Base-by-base conservation (phyloP, 2,888 invertebrate genomes). In the Maniola hyperantus region DNA sequence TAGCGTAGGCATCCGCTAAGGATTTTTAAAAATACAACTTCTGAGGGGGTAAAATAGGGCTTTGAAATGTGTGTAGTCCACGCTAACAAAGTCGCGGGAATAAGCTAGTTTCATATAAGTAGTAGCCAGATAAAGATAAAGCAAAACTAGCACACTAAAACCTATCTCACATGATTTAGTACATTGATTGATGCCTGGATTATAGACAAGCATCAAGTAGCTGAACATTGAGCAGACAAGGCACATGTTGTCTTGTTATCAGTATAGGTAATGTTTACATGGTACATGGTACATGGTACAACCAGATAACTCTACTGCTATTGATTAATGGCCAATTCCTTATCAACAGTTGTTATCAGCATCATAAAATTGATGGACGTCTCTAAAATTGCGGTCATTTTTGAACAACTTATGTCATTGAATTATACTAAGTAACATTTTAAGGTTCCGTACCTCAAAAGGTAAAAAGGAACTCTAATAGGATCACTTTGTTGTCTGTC, bases 121-220 rank as follows among this genome's bases (percentile, higher is more conserved):
- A n/a, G n/a, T 50, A 50, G 11, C 10, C 20, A n/a, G 51, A 33
- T 53, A 53, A 33, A 13, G 26, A 13, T n/a, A 7, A 33, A 53
- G 11, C 15, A 11, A 33, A 13, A n/a, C n/a, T 26, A 2, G 26
- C n/a, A 53, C 6, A 53, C 33, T 18, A 8, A 2, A 48, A 48
- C 15, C 48, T 48, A 34, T n/a, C 15, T 0, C 34, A 54, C 34
- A 15, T 36, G 18, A 36, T 55, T 34, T 26, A 26, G 26, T 18
- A 39, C 18, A 55, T 18, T 55, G 55, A 55, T 55, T 39, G 55
- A 55, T 55, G 55, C 11, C 11, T 39, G 18, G 10, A 39, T 55
- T 36, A 36, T 7, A 18, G 36, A 15, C 18, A 36, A 36, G 18
- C 11, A 15, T 15, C 20, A 39, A 39, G 55, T 13, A 20, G 2